Percentiles rank a stretch among this genome's conserved stretches.
Evolutionary conservation across 2,888 invertebrate genomes (phyloP).

Genomic region (Coecobrya sp.): DNA sequence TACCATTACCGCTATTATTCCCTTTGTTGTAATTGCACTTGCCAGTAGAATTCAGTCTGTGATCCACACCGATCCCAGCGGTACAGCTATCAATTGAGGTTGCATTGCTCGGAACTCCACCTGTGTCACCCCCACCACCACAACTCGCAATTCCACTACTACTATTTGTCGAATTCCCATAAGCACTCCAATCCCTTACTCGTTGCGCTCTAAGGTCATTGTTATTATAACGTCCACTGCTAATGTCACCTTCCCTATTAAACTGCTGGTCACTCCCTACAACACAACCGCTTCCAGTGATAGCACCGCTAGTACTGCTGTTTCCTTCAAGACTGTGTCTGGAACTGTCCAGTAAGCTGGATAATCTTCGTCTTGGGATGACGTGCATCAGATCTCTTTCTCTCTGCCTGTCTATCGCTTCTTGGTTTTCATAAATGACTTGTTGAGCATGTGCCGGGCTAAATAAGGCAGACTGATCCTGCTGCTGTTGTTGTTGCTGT

Average conservation of each 20-base stretch:
- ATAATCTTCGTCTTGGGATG: constrained; percentile 75
- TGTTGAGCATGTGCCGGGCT: constrained; percentile 70
- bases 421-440: constrained; percentile 78
- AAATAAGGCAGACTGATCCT: constrained; percentile 37
- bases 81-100: constrained; percentile 58
- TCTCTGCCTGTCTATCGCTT: constrained; percentile 73
- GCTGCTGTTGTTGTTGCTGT: not conserved
- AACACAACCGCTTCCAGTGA: constrained; percentile 46
- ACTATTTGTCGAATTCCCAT: constrained; percentile 56
- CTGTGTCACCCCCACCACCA: constrained; percentile 47
- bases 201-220: constrained; percentile 66
- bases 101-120: constrained; percentile 43
- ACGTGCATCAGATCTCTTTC: constrained; percentile 76
- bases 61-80: constrained; percentile 3
- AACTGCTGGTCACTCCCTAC: not conserved
- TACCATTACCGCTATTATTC: constrained; percentile 20
- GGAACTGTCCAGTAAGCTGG: constrained; percentile 75
- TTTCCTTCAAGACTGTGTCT: constrained; percentile 50
- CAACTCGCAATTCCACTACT: constrained; percentile 64
- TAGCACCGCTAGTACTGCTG: constrained; percentile 64
- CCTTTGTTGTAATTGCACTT: constrained; percentile 22
- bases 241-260: constrained; percentile 21
- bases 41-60: constrained; percentile 27
- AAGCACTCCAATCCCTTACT: constrained; percentile 65
- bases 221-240: not conserved